Percentiles rank a stretch among this genome's conserved stretches.
Evolutionary conservation across 92 coral and sea anemone genomes (phyloP).

Genomic region (Plumapathes pennacea): DNA sequence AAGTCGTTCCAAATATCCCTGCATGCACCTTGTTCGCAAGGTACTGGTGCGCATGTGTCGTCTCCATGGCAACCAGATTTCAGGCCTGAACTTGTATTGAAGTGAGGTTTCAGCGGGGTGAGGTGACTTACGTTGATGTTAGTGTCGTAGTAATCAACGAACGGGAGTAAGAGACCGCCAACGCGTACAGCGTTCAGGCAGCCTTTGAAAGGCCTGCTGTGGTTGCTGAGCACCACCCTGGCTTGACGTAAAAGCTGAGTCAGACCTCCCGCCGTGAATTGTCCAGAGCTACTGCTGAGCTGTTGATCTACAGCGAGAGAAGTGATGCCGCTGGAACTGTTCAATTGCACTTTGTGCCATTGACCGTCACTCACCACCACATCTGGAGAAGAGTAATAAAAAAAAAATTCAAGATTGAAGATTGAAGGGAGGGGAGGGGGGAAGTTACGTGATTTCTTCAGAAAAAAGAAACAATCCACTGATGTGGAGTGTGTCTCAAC

Average conservation of each 20-base stretch:
- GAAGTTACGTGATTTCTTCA: no score
- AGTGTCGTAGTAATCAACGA: conserved; percentile 69
- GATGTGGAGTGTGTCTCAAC: no score
- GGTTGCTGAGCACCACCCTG: conserved; percentile 44
- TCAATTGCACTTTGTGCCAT: conserved; percentile 72
- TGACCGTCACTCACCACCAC: conserved; percentile 65
- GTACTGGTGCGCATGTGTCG: conserved; percentile 53
- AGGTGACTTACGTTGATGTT: conserved; percentile 63
- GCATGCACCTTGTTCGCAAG: conserved; percentile 80
- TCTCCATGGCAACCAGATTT: conserved; percentile 82
- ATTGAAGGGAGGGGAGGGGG: background rate
- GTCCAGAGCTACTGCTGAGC: no score
- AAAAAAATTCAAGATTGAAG: background rate
- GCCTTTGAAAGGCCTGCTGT: conserved; percentile 55
- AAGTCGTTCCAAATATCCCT: conserved; percentile 75
- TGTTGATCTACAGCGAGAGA: conserved; percentile 30
- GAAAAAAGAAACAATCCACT: no score
- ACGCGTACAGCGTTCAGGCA: conserved; percentile 77
- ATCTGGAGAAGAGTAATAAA: conserved; percentile 23
- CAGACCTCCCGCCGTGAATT: conserved; percentile 29
- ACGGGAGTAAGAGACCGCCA: conserved; percentile 82
- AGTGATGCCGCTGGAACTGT: conserved; percentile 41
- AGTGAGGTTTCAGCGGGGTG: conserved; percentile 74
- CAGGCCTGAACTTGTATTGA: conserved; percentile 40
- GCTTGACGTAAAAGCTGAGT: conserved; percentile 25